Percentiles rank a stretch among this genome's conserved stretches.
Evolutionary conservation across 2,113 vertebrate species (phyloP).

Genomic region (Notarius quadriscutis): DNA sequence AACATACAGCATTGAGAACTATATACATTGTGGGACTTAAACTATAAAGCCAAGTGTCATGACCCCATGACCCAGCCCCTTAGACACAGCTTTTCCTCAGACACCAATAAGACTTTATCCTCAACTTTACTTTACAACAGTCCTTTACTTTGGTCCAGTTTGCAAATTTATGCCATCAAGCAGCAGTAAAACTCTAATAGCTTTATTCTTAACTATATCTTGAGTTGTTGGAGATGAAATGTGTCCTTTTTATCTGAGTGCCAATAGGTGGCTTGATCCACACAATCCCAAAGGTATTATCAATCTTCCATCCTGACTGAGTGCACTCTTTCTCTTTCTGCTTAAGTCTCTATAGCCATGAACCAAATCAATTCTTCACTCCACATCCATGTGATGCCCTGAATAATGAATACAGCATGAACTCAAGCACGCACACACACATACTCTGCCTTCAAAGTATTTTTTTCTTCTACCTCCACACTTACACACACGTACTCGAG

Average conservation of each 20-base stretch:
- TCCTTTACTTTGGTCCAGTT: background rate
- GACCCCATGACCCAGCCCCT: background rate
- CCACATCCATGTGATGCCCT: slow-evolving; percentile 21
- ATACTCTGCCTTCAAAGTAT: background rate
- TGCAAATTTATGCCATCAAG: background rate
- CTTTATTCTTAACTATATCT: slow-evolving; percentile 9
- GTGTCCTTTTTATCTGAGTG: background rate
- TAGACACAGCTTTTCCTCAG: background rate
- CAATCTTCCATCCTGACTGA: slow-evolving; percentile 24
- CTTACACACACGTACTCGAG: background rate
- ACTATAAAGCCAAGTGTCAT: background rate
- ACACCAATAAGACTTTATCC: background rate
- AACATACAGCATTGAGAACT: background rate
- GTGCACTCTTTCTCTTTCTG: background rate
- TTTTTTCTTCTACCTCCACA: slow-evolving; percentile 10
- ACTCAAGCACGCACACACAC: slow-evolving; percentile 17
- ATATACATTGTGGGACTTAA: background rate
- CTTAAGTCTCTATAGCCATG: slow-evolving; percentile 32
- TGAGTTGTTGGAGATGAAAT: background rate
- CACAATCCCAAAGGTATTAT: slow-evolving; percentile 24
- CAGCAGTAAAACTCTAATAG: background rate
- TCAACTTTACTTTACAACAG: background rate
- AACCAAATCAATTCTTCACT: slow-evolving; percentile 35
- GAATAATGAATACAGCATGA: slow-evolving; percentile 31
- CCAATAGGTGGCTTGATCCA: slow-evolving; percentile 24